phyloP scores from a whole-genome alignment of 2,888 invertebrate genomes.

The Idaea dimidiata region DNA sequence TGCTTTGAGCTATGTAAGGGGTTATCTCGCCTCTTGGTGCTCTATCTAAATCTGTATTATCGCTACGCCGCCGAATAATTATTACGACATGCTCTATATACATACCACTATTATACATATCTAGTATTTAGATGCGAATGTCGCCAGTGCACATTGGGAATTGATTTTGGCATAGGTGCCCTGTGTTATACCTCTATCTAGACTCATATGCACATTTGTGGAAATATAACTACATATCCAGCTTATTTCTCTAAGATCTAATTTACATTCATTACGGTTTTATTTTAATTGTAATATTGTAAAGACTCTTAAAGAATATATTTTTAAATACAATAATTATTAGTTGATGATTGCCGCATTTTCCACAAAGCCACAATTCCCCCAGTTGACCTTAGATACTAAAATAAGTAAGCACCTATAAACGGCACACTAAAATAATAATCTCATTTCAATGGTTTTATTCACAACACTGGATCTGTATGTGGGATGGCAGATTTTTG shows the following conservation, averaged over 20 bases:
- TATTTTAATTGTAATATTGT: too few relatives aligned
- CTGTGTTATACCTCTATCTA: neutral
- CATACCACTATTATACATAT: constrained; percentile 11
- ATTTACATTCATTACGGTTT: too few relatives aligned
- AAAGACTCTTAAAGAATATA: too few relatives aligned
- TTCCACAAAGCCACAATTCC: too few relatives aligned
- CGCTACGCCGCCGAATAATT: constrained; percentile 75
- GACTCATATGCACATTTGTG: neutral
- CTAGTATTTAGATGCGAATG: neutral
- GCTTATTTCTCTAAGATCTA: neutral
- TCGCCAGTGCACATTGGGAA: neutral
- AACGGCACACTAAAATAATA: too few relatives aligned
- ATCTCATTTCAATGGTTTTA: too few relatives aligned
- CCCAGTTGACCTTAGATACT: too few relatives aligned
- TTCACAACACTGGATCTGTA: too few relatives aligned
- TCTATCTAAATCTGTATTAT: constrained; percentile 80
- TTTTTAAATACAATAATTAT: too few relatives aligned
- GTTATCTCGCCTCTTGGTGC: constrained; percentile 71
- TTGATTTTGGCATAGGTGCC: neutral
- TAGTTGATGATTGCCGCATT: too few relatives aligned
- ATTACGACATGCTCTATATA: constrained; percentile 64
- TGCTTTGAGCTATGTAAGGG: constrained; percentile 78
- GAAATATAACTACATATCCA: neutral
- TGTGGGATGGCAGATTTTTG: too few relatives aligned
- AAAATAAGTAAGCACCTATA: too few relatives aligned